Conservation (phyloP, 2,888 invertebrate genomes). For the Lagria hirta region DNA sequence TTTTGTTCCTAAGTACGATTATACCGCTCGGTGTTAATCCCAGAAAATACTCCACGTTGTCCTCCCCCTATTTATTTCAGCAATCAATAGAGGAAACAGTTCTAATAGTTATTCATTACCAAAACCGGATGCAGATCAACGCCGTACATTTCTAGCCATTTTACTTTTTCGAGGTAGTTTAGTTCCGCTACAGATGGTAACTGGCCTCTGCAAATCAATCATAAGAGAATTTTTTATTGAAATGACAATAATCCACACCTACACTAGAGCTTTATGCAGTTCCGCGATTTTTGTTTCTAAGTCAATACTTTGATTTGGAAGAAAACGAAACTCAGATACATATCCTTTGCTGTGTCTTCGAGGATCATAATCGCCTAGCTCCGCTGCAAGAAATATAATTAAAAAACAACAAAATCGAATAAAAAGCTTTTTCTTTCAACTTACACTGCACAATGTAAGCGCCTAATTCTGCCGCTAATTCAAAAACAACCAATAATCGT, state of each 20-base stretch:
- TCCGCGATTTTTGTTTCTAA: conserved; percentile 85
- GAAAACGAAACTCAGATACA: conserved; percentile 91
- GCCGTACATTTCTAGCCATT: conserved; percentile 98
- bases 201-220: conserved; percentile 67
- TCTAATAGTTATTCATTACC: conserved; percentile 58
- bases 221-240: conserved; percentile 6
- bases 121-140: conserved; percentile 95
- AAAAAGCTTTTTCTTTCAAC: conserved; percentile 49
- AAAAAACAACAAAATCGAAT: not conserved
- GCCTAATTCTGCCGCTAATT: conserved; percentile 87
- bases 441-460: conserved; percentile 94
- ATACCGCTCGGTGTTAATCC: conserved; percentile 95
- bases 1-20: conserved; percentile 90
- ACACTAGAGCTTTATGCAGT: conserved; percentile 86
- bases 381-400: conserved; percentile 66
- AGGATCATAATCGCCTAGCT: conserved; percentile 92
- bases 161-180: conserved; percentile 94
- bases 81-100: conserved; percentile 9
- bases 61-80: conserved; percentile 76
- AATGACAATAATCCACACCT: conserved; percentile 54
- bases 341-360: conserved; percentile 86
- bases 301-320: conserved; percentile 90
- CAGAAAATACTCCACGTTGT: conserved; percentile 94
- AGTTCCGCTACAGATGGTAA: conserved; percentile 91
- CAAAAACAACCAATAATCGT: conserved; percentile 86